phyloP scores from a whole-genome alignment of 2,888 invertebrate genomes.

The Tiliacea aurago region DNA sequence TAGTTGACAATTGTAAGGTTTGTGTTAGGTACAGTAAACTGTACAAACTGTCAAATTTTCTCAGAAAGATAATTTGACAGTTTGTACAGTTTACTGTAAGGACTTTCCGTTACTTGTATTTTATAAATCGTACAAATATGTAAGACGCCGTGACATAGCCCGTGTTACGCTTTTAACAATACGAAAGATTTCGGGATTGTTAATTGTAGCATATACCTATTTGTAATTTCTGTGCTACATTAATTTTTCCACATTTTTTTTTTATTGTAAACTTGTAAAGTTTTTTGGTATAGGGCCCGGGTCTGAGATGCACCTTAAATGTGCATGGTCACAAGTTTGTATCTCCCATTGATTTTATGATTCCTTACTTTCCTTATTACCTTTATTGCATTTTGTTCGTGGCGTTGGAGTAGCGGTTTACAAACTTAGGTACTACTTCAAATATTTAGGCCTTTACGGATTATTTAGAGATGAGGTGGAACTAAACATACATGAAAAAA shows the following conservation, averaged over 20 bases:
- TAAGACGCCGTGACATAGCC: too few species aligned
- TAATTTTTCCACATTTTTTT: background rate
- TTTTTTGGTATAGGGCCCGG: background rate
- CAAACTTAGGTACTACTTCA: background rate
- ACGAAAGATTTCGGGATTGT: background rate
- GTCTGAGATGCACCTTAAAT: background rate
- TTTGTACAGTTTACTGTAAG: too few species aligned
- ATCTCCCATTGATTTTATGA: background rate
- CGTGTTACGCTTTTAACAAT: background rate
- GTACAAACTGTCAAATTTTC: too few species aligned
- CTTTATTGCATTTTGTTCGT: constrained; percentile 18
- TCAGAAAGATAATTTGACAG: too few species aligned
- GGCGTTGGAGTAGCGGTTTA: background rate
- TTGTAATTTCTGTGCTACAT: too few species aligned
- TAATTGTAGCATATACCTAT: too few species aligned
- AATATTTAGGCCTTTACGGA: background rate
- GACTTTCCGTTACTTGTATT: too few species aligned
- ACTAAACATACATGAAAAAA: background rate
- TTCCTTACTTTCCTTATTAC: constrained; percentile 2
- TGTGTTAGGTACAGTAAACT: too few species aligned
- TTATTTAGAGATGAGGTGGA: background rate
- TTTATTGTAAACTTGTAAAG: background rate
- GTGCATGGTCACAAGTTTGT: too few species aligned
- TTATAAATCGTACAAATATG: too few species aligned
- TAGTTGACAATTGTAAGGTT: too few species aligned